Conservation (phyloP, 2,888 invertebrate genomes). For the Cheilosia soror region DNA sequence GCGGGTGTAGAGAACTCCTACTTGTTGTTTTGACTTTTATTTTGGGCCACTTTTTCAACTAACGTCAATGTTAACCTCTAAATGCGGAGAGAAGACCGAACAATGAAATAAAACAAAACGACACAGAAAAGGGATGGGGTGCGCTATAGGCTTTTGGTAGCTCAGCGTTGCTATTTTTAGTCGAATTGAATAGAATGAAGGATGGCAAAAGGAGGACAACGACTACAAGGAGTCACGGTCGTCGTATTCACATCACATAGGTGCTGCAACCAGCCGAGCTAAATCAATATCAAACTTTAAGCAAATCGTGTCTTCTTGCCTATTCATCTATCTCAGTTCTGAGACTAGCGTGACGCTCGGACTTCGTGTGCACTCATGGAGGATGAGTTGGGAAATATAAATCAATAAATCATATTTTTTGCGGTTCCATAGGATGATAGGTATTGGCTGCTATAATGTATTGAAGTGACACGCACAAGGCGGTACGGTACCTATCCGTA, state of each 20-base stretch:
- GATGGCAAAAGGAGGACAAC: constrained; percentile 19
- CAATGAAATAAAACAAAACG: constrained; percentile 26
- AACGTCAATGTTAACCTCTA: constrained; percentile 70
- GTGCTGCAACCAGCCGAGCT: constrained; percentile 32
- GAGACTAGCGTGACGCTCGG: constrained; percentile 39
- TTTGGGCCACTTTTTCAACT: constrained; percentile 48
- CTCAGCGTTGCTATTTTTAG: constrained; percentile 43
- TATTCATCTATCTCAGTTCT: constrained; percentile 43
- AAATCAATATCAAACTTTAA: constrained; percentile 3
- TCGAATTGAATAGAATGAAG: background rate
- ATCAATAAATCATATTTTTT: constrained; percentile 57
- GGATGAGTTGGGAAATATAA: constrained; percentile 30
- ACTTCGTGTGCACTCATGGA: constrained; percentile 29
- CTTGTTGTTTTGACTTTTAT: constrained; percentile 1
- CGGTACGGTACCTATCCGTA: background rate
- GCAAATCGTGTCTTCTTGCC: background rate
- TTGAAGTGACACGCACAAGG: constrained; percentile 44
- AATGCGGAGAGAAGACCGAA: constrained; percentile 35
- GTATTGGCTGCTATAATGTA: constrained; percentile 32
- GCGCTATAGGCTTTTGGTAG: background rate
- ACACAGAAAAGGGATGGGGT: constrained; percentile 19
- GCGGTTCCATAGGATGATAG: constrained; percentile 11
- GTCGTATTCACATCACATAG: constrained; percentile 16
- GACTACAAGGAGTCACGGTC: constrained; percentile 58
- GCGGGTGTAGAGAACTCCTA: constrained; percentile 12